Evolutionary conservation across 2,113 vertebrate genomes (phyloP).

Genomic region (Microcebus lehilahytsara): DNA sequence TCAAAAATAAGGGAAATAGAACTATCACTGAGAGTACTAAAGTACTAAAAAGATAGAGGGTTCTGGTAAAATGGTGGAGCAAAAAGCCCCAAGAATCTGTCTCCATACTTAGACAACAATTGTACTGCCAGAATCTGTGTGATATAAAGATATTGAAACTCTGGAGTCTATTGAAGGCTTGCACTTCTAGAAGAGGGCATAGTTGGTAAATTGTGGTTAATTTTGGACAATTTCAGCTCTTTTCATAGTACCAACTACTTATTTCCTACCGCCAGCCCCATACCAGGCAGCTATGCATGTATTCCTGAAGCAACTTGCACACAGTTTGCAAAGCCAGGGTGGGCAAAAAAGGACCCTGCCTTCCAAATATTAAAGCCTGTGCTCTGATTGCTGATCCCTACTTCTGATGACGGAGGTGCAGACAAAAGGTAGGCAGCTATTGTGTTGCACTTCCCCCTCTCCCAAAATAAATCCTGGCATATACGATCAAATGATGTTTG

Average conservation of each 20-base stretch:
- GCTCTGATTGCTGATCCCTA: not conserved
- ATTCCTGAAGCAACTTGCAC: not conserved
- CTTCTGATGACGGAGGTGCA: not conserved
- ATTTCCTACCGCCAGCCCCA: rapidly evolving
- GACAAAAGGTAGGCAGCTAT: not conserved
- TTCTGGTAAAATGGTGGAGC: not conserved
- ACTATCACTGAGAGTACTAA: not conserved
- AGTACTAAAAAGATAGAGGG: not conserved
- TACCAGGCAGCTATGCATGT: not conserved
- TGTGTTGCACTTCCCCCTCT: not conserved
- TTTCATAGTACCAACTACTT: not conserved
- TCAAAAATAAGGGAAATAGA: not conserved
- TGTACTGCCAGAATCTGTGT: not conserved
- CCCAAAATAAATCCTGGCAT: not conserved
- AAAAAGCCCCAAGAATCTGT: not conserved
- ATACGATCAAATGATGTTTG: not conserved
- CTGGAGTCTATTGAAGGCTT: not conserved
- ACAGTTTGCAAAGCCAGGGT: not conserved
- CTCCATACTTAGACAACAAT: not conserved
- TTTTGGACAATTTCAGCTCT: not conserved
- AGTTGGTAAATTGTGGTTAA: not conserved
- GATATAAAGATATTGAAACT: not conserved
- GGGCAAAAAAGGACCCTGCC: not conserved
- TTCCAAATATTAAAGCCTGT: not conserved
- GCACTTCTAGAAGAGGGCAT: not conserved